These are phyloP conservation scores for Agapetus fuscipes DNA, from an alignment of 2,888 invertebrate species.

Conservation along the genomic window DNA sequence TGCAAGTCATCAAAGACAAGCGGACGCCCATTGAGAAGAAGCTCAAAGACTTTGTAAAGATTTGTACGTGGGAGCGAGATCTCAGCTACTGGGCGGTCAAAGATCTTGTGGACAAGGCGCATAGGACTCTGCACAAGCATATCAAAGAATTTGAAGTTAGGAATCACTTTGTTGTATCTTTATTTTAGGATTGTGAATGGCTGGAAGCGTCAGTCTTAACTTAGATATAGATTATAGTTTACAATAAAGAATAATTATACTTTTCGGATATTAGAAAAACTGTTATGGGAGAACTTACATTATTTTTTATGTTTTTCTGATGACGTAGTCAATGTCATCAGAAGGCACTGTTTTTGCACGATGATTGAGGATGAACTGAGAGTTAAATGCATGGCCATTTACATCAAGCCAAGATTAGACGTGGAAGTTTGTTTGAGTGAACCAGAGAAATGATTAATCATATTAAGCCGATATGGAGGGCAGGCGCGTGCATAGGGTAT, in stretches of 20 bases:
- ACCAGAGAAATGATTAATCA: no score
- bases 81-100: conserved; percentile 90
- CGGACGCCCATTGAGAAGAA: conserved; percentile 84
- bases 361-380: no score
- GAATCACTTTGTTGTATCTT: no score
- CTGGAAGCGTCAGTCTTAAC: not conserved
- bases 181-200: conserved; percentile 22
- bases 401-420: no score
- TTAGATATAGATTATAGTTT: not conserved
- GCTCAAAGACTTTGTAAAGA: conserved; percentile 87
- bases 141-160: conserved; percentile 72
- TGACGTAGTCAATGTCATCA: no score
- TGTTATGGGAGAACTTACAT: no score
- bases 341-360: no score
- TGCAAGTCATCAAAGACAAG: conserved; percentile 53
- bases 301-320: no score
- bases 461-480: no score
- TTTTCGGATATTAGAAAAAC: no score
- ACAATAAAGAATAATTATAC: not conserved
- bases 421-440: no score
- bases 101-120: conserved; percentile 79
- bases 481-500: no score
- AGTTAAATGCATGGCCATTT: not conserved
- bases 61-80: conserved; percentile 90
- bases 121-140: conserved; percentile 77